Conservation (phyloP, 2,888 invertebrate genomes). For the Pollenia griseotomentosa region DNA sequence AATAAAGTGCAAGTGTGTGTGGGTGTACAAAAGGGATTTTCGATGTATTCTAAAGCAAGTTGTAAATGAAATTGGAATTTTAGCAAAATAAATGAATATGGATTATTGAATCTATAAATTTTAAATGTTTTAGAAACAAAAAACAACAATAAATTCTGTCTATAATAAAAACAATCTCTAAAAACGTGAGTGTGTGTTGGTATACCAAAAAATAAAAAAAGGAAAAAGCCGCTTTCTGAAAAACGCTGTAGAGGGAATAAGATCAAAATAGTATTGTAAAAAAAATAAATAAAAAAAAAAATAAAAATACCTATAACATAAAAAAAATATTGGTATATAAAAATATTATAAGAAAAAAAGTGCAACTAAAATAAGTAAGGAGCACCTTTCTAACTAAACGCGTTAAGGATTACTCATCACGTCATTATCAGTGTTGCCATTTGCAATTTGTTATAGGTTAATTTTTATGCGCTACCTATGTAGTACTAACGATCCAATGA, state of each 20-base stretch:
- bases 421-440: slow-evolving; percentile 51
- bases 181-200: slow-evolving; percentile 7
- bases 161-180: not conserved
- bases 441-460: too few relatives aligned
- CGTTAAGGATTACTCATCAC: slow-evolving; percentile 65
- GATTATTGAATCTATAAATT: too few relatives aligned
- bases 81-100: too few relatives aligned
- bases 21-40: slow-evolving; percentile 36
- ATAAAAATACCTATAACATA: not conserved
- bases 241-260: too few relatives aligned
- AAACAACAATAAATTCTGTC: not conserved
- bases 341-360: too few relatives aligned
- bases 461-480: too few relatives aligned
- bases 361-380: not conserved
- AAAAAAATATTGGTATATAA: not conserved
- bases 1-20: slow-evolving; percentile 2
- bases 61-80: too few relatives aligned
- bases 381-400: slow-evolving; percentile 11
- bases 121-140: not conserved
- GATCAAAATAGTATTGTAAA: too few relatives aligned
- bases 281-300: not conserved
- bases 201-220: slow-evolving; percentile 35
- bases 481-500: too few relatives aligned
- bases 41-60: too few relatives aligned
- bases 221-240: slow-evolving; percentile 23